Conservation (phyloP, 2,888 invertebrate genomes). For the Leptopilina myrica region DNA sequence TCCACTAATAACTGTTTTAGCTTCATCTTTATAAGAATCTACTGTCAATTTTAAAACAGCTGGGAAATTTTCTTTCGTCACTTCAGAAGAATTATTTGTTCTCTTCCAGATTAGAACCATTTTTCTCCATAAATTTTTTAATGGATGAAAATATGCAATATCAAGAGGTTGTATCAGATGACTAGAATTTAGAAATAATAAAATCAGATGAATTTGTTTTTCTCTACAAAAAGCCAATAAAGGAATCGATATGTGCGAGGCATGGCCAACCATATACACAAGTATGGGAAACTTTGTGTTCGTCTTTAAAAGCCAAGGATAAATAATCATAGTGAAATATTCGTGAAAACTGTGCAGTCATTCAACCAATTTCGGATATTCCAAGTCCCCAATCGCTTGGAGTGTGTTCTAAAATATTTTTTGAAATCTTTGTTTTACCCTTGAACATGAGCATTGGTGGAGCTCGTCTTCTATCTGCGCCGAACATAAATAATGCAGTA, state of each 20-base stretch:
- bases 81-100: not conserved
- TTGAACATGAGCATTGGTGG: constrained; percentile 59
- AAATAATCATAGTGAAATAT: constrained; percentile 69
- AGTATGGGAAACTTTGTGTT: constrained; percentile 66
- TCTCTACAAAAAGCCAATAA: constrained; percentile 42
- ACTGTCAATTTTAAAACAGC: not conserved
- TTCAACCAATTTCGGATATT: constrained; percentile 73
- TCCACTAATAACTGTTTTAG: constrained; percentile 31
- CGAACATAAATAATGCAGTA: constrained; percentile 59
- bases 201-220: not conserved
- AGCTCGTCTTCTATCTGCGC: constrained; percentile 56
- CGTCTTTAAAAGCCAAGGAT: constrained; percentile 66
- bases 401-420: constrained; percentile 15
- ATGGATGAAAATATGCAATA: constrained; percentile 1
- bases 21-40: not conserved
- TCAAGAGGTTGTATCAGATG: not conserved
- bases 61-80: not conserved
- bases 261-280: constrained; percentile 71
- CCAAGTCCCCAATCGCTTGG: constrained; percentile 69
- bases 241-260: constrained; percentile 68
- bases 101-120: not conserved
- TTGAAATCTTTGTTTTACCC: constrained; percentile 57
- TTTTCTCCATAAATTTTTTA: not conserved
- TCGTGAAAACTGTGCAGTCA: constrained; percentile 70
- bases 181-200: not conserved